Evolutionary conservation across 2,797 vertebrate genomes (phyloP).

Genomic region (Lacerta agilis): DNA sequence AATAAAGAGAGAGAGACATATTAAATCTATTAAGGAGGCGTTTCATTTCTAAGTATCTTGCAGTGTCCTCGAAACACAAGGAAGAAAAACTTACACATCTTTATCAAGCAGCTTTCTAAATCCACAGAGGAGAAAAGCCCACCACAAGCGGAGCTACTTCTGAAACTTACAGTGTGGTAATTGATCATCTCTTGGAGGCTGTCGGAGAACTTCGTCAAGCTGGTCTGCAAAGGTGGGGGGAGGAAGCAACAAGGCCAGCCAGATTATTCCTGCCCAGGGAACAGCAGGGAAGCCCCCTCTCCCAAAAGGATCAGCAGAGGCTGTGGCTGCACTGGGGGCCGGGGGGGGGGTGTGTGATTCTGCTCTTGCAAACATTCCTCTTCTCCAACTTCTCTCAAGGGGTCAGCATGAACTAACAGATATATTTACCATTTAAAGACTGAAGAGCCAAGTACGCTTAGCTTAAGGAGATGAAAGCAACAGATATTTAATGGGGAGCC

Average conservation of each 20-base stretch:
- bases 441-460: no score
- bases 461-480: neutral
- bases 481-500: neutral
- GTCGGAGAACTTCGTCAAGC: slow-evolving; percentile 94
- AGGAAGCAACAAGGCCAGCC: neutral
- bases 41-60: neutral
- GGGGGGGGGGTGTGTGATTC: no score
- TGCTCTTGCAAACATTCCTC: neutral
- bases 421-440: neutral
- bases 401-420: neutral
- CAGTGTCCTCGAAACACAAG: neutral
- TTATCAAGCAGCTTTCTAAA: neutral
- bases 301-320: no score
- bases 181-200: slow-evolving; percentile 98
- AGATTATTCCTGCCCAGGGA: neutral
- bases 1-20: neutral
- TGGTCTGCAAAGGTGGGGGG: slow-evolving; percentile 79
- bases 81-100: accelerated
- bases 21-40: neutral
- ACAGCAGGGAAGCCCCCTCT: no score
- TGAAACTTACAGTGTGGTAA: slow-evolving; percentile 92
- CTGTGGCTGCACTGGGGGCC: no score
- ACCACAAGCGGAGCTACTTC: neutral
- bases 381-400: no score
- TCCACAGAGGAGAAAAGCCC: neutral